These are phyloP conservation scores for Leucoraja erinaceus DNA, from an alignment of 2,113 vertebrate species.

Conservation along the genomic window DNA sequence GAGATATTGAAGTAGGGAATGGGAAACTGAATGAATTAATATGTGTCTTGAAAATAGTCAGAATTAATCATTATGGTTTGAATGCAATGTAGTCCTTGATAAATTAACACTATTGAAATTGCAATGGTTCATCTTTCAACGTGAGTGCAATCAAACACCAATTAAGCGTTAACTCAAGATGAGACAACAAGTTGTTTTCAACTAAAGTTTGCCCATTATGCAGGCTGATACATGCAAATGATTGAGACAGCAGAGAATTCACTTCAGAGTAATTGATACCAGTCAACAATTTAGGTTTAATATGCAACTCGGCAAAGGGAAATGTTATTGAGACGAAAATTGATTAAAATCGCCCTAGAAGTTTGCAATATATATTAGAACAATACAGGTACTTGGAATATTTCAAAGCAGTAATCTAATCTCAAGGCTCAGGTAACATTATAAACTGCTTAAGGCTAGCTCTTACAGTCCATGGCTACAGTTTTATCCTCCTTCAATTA, in stretches of 20 bases:
- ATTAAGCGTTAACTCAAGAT: conserved; percentile 3
- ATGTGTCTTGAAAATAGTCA: neutral
- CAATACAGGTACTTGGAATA: neutral
- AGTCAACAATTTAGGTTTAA: conserved; percentile 14
- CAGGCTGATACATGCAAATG: conserved; percentile 4
- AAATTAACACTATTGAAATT: neutral
- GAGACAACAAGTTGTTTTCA: neutral
- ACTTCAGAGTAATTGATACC: neutral
- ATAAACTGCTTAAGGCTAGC: conserved; percentile 6
- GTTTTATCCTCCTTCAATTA: neutral
- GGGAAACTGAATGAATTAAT: neutral
- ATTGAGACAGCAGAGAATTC: neutral
- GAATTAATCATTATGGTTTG: neutral
- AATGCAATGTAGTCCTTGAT: neutral
- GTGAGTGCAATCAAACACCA: conserved; percentile 1
- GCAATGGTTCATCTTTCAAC: conserved; percentile 14
- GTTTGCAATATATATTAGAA: conserved; percentile 22
- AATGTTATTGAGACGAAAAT: neutral
- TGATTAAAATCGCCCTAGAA: conserved; percentile 21
- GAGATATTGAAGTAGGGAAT: neutral
- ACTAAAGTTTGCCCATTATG: conserved; percentile 10
- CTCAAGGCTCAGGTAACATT: conserved; percentile 10
- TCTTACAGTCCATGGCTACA: neutral
- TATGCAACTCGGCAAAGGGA: neutral
- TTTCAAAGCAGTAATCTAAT: conserved; percentile 29